Evolutionary conservation across 2,888 invertebrate genomes (phyloP), one percentile per base, ranked within the genome.

Genomic region (Drosophila anomalipes): DNA sequence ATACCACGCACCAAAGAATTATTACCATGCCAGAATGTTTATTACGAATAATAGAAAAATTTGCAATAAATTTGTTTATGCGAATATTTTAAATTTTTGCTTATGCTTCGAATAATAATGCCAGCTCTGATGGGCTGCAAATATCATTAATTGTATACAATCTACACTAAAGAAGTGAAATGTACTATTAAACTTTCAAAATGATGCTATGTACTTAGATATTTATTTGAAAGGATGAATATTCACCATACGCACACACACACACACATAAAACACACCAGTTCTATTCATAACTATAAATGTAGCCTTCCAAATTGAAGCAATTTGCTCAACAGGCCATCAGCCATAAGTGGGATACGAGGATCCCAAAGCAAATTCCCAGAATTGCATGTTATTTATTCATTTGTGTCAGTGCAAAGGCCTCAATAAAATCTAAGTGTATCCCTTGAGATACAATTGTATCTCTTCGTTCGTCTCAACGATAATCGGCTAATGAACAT

Each of bases 1-100:
- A 67, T 64, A 71, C 63, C 61, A 58, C 39, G 56, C 32, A 65
- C 58, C 53, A 66, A 61, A 69, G 70, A 71, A 81, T 72, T 79
- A 81, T 85, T 52, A 70, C 69, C 70, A 75, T 61, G 75, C 65
- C 72, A 86, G 74, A 81, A 86, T 88, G 89, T 88, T 85, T 86
- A 88, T 88, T 87, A 77, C 67, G 74, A 65, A 61, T 57, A 75
- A 73, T 26, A 67, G 30, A 33, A 73, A 67, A 73, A 69, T 47
- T 47, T 78, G 64, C 67, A 74, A 74, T 79, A 71, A 79, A 74
- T 66, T 74, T 79, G 79, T 82, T 79, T 78, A 79, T 79, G 79
- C 65, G 74, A 81, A 79, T 79, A 51, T 72, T 53, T 60, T 26
- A 33, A 26, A 81, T 79, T 49, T 68, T 77, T 63, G 33, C 51